These are phyloP conservation scores for Lamellibrachia columna DNA, from an alignment of 2,888 invertebrate genomes.

Conservation along the genomic window DNA sequence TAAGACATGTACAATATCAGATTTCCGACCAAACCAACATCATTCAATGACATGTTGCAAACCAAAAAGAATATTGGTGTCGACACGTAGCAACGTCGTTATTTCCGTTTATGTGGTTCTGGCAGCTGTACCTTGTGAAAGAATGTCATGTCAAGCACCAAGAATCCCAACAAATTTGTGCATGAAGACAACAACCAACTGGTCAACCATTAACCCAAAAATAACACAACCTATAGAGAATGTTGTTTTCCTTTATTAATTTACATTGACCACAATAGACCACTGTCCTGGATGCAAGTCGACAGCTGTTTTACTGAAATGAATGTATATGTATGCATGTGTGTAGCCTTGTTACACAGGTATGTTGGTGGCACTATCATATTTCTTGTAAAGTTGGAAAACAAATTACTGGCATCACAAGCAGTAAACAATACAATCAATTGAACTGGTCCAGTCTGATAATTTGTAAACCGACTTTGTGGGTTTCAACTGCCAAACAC, in stretches of 20 bases:
- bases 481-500: neutral
- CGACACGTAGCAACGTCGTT: too few species aligned
- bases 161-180: neutral
- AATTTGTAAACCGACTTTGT: neutral
- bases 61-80: too few species aligned
- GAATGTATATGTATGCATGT: neutral
- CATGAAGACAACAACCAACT: slow-evolving; percentile 13
- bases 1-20: neutral
- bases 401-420: slow-evolving; percentile 4
- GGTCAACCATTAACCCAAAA: neutral
- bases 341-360: neutral
- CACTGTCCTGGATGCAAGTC: neutral
- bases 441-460: neutral
- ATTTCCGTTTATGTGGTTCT: neutral
- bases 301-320: neutral
- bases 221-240: slow-evolving; percentile 1
- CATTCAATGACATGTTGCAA: too few species aligned
- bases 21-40: neutral
- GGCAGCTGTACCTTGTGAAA: neutral
- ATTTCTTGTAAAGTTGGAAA: neutral
- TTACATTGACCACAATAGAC: neutral
- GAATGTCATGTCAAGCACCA: neutral
- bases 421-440: neutral
- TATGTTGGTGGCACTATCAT: neutral
- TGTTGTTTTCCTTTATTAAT: slow-evolving; percentile 16